A percentile compares a stretch with the other conserved stretches of the same genome.
phyloP scores from a whole-genome alignment of 2,797 vertebrate species.

The Ispidina picta region DNA sequence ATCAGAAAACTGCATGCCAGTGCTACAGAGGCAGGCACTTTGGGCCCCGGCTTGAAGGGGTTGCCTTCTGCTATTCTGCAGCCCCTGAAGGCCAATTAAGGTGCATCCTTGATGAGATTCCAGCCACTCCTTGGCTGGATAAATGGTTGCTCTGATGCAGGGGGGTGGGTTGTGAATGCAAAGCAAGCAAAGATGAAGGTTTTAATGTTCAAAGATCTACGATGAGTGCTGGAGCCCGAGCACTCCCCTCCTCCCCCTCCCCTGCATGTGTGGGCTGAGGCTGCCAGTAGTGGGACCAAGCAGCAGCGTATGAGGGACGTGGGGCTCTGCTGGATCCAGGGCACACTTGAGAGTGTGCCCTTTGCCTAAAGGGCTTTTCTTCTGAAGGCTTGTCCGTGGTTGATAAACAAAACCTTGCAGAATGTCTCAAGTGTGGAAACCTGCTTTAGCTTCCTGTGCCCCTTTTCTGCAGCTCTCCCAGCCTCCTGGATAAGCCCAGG shows the following conservation, averaged over 20 bases:
- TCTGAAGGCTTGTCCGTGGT: neutral
- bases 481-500: neutral
- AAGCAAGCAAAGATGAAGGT: neutral
- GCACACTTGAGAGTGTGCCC: fast-evolving
- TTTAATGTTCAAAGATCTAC: neutral
- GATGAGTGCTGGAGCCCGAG: neutral
- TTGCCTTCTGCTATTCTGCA: slow-evolving; percentile 15
- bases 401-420: neutral
- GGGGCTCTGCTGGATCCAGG: neutral
- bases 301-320: neutral
- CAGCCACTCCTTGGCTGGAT: neutral
- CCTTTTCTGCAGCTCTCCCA: neutral
- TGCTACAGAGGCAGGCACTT: neutral
- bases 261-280: fast-evolving
- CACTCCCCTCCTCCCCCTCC: neutral
- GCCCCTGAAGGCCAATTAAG: slow-evolving; percentile 39
- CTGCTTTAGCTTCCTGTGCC: neutral
- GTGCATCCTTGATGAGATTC: slow-evolving; percentile 47
- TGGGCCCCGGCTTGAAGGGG: fast-evolving
- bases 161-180: neutral
- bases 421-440: neutral
- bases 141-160: neutral
- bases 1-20: neutral
- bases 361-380: neutral
- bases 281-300: fast-evolving